Evolutionary conservation across 2,888 invertebrate genomes (phyloP).

Genomic region (Euplexia lucipara): DNA sequence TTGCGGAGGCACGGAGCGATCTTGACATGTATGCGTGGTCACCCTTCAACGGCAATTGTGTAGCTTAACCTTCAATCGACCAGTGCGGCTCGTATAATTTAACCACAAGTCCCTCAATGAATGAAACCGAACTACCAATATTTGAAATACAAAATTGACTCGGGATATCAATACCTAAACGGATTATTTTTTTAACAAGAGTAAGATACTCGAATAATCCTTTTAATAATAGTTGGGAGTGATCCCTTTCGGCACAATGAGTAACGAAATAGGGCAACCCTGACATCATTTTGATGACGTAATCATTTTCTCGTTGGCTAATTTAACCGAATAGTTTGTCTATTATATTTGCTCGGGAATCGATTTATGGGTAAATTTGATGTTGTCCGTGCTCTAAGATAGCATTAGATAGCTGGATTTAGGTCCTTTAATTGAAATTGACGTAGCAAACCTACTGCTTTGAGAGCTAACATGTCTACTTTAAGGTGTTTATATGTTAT

Average conservation of each 20-base stretch:
- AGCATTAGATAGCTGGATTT: neutral
- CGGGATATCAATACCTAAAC: neutral
- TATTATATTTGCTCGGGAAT: slow-evolving; percentile 27
- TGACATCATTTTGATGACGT: slow-evolving; percentile 50
- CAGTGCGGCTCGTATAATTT: too few species aligned
- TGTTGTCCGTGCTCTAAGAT: slow-evolving; percentile 4
- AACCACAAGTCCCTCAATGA: too few species aligned
- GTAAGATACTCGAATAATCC: slow-evolving; percentile 8
- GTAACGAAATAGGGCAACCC: slow-evolving; percentile 60
- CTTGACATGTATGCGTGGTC: too few species aligned
- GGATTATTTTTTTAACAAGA: neutral
- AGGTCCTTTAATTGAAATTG: slow-evolving; percentile 18
- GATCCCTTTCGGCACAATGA: slow-evolving; percentile 68
- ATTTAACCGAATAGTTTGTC: slow-evolving; percentile 32
- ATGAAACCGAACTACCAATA: neutral
- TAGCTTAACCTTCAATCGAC: too few species aligned
- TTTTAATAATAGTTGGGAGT: slow-evolving; percentile 42
- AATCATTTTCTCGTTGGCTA: slow-evolving; percentile 41
- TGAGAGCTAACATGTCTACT: neutral
- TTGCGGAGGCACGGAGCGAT: too few species aligned
- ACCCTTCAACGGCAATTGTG: too few species aligned
- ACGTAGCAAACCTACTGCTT: slow-evolving; percentile 1
- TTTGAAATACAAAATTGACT: neutral
- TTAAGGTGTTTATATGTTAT: neutral
- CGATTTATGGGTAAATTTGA: neutral